Conservation (phyloP, 2,113 vertebrate genomes). For the Erythrocercus mccallii region DNA sequence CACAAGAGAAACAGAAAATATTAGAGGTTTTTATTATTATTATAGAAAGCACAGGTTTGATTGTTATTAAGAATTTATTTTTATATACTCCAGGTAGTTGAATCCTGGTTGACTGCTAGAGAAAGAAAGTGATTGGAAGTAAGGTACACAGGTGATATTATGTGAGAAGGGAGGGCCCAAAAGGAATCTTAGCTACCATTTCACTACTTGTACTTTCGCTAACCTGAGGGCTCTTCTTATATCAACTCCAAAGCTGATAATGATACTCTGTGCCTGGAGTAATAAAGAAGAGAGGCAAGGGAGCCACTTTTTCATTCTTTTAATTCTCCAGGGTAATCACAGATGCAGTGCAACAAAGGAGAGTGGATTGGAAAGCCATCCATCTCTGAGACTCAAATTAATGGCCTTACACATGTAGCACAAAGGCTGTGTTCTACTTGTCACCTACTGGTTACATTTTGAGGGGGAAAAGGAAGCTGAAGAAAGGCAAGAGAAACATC, state of each 20-base stretch:
- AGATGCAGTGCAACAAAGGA: conserved; percentile 20
- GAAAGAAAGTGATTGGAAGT: background rate
- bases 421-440: conserved; percentile 8
- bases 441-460: background rate
- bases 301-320: conserved; percentile 38
- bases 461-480: background rate
- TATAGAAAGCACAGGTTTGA: background rate
- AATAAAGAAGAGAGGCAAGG: background rate
- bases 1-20: background rate
- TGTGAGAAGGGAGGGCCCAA: background rate
- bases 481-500: background rate
- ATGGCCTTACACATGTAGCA: background rate
- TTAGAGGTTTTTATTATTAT: accelerated
- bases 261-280: conserved; percentile 18
- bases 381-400: conserved; percentile 41
- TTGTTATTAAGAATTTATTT: background rate
- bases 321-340: conserved; percentile 47
- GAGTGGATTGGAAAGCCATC: conserved; percentile 29
- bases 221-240: background rate
- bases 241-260: conserved; percentile 31
- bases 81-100: background rate
- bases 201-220: background rate
- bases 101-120: background rate
- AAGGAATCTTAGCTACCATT: background rate
- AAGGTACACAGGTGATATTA: background rate